phyloP scores from a whole-genome alignment of 2,797 vertebrate species.

The Borostomias antarcticus region DNA sequence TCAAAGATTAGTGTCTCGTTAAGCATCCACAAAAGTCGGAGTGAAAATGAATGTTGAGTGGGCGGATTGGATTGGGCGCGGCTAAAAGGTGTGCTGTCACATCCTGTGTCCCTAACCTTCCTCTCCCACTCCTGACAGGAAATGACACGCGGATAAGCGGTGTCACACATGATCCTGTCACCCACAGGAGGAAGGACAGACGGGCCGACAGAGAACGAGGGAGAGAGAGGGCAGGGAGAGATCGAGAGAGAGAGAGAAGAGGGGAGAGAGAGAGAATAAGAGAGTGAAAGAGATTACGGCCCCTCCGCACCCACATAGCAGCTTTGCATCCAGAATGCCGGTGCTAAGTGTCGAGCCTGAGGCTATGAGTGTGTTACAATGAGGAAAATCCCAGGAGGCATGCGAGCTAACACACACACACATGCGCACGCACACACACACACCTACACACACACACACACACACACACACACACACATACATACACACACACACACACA shows the following conservation, averaged over 20 bases:
- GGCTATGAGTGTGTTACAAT: too few relatives aligned
- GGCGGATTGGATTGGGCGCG: too few relatives aligned
- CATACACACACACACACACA: constrained; percentile 18
- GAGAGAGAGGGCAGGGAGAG: not conserved
- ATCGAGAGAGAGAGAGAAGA: not conserved
- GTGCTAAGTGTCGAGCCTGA: too few relatives aligned
- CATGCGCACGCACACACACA: not conserved
- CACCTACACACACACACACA: not conserved
- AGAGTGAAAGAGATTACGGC: constrained; percentile 28
- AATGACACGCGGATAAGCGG: constrained; percentile 52
- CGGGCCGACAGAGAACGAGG: constrained; percentile 43
- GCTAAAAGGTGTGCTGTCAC: constrained; percentile 40
- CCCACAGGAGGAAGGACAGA: constrained; percentile 7
- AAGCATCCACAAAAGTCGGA: too few relatives aligned
- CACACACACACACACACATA: constrained; percentile 8
- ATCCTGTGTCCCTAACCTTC: constrained; percentile 34
- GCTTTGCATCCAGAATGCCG: too few relatives aligned
- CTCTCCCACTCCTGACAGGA: constrained; percentile 39
- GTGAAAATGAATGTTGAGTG: too few relatives aligned
- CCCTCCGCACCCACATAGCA: too few relatives aligned
- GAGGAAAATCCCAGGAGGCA: not conserved
- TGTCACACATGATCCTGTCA: constrained; percentile 57
- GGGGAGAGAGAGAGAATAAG: not conserved
- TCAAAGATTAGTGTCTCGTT: too few relatives aligned
- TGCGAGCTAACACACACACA: constrained; percentile 6